A percentile compares a stretch with the other conserved stretches of the same genome.
Evolutionary conservation across 2,888 invertebrate species (phyloP).

Genomic region (Phengaris alcon): DNA sequence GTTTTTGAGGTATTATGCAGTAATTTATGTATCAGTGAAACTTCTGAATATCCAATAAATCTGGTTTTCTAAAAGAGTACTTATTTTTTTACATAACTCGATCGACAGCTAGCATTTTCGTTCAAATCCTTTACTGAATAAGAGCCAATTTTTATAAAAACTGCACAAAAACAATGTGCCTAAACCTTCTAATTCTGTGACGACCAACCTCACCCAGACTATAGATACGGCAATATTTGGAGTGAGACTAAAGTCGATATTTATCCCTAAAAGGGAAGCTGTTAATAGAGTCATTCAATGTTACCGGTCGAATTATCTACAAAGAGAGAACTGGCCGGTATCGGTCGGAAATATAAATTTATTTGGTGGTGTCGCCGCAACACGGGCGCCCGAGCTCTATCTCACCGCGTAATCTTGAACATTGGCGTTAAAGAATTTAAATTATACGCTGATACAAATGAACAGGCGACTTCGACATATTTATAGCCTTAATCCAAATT

Average conservation of each 20-base stretch:
- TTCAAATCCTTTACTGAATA: no score
- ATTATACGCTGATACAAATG: conserved; percentile 79
- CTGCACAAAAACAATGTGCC: no score
- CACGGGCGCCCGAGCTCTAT: conserved; percentile 77
- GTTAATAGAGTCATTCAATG: conserved; percentile 80
- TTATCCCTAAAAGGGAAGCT: conserved; percentile 79
- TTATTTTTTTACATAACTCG: no score
- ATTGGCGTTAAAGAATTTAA: conserved; percentile 80
- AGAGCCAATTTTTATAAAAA: no score
- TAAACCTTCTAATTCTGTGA: not conserved
- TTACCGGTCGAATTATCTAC: conserved; percentile 78
- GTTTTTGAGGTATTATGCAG: no score
- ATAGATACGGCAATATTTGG: conserved; percentile 56
- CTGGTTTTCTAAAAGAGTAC: no score
- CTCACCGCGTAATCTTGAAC: conserved; percentile 77
- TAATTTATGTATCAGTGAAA: no score
- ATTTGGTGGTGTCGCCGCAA: conserved; percentile 73
- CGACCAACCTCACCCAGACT: conserved; percentile 41
- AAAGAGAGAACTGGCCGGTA: conserved; percentile 71
- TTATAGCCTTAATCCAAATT: conserved; percentile 77
- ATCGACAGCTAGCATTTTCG: no score
- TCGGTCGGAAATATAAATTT: conserved; percentile 79
- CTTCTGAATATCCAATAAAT: no score
- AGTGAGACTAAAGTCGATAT: conserved; percentile 68
- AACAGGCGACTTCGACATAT: conserved; percentile 73